phyloP scores from a whole-genome alignment of 2,888 invertebrate species.

The Dynastes hyllus region DNA sequence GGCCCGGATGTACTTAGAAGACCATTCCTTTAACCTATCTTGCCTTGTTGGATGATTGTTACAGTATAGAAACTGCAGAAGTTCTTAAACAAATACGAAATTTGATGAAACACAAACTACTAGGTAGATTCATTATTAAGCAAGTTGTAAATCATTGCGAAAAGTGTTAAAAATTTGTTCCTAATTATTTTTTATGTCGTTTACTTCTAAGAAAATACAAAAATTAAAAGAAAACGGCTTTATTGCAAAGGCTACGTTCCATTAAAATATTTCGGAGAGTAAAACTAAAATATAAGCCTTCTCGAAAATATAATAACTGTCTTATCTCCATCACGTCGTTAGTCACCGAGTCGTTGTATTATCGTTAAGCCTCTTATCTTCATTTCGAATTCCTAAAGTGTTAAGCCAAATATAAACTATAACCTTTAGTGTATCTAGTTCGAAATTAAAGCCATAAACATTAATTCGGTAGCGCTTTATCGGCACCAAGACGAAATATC shows the following conservation, averaged over 20 bases:
- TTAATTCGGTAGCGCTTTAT: conserved; percentile 42
- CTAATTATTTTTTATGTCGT: conserved; percentile 2
- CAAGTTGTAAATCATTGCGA: not conserved
- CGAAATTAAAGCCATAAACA: conserved; percentile 31
- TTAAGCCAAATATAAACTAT: conserved; percentile 35
- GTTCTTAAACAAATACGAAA: not conserved
- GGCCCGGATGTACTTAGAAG: conserved; percentile 41
- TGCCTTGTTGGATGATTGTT: conserved; percentile 6
- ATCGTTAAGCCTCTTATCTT: conserved; percentile 39
- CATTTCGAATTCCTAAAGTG: conserved; percentile 37
- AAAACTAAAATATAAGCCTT: conserved; percentile 4
- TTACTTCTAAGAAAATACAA: not conserved
- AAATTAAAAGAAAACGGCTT: not conserved
- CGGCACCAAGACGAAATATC: conserved; percentile 33
- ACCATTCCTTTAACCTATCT: conserved; percentile 26
- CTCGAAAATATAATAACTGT: conserved; percentile 10
- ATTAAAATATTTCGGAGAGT: not conserved
- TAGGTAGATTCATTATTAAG: not conserved
- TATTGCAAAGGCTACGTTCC: not conserved
- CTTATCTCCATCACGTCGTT: conserved; percentile 32
- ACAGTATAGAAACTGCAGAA: not conserved
- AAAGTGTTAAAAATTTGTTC: not conserved
- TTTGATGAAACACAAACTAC: not conserved
- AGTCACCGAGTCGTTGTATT: conserved; percentile 23
- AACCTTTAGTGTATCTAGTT: conserved; percentile 20